phyloP scores from a whole-genome alignment of 2,797 vertebrate species.

The Pseudomugil gertrudae region DNA sequence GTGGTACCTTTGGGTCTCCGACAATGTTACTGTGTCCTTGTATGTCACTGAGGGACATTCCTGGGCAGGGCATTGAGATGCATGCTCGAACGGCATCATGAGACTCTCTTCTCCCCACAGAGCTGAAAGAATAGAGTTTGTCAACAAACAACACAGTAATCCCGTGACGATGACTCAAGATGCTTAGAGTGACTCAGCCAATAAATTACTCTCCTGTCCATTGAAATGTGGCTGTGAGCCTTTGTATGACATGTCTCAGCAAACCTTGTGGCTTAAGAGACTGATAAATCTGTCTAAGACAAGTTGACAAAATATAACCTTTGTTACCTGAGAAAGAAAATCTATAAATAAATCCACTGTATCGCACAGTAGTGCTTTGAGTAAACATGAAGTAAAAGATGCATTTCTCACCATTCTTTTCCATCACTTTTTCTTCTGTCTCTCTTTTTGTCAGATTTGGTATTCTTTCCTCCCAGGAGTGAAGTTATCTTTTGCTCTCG shows the following conservation, averaged over 20 bases:
- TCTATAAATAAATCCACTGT: slow-evolving; percentile 60
- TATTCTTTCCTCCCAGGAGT: slow-evolving; percentile 85
- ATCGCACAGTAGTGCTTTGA: slow-evolving; percentile 34
- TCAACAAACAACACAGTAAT: slow-evolving; percentile 82
- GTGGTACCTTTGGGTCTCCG: slow-evolving; percentile 83
- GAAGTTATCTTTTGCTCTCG: slow-evolving; percentile 86
- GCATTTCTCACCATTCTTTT: slow-evolving; percentile 78
- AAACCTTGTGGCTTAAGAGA: slow-evolving; percentile 73
- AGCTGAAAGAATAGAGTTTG: slow-evolving; percentile 86
- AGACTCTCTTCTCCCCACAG: slow-evolving; percentile 85
- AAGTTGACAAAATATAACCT: slow-evolving; percentile 78
- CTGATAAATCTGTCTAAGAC: slow-evolving; percentile 78
- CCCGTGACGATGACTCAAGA: slow-evolving; percentile 86
- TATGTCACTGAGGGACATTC: slow-evolving; percentile 83
- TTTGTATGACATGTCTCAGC: slow-evolving; percentile 71
- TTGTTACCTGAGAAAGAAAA: slow-evolving; percentile 70
- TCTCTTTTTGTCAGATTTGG: slow-evolving; percentile 87
- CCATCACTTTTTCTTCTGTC: slow-evolving; percentile 87
- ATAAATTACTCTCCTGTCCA: slow-evolving; percentile 82
- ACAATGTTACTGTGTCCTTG: slow-evolving; percentile 82
- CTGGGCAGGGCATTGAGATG: slow-evolving; percentile 87
- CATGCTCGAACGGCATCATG: slow-evolving; percentile 84
- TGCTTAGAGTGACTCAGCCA: slow-evolving; percentile 81
- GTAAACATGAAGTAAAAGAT: slow-evolving; percentile 12
- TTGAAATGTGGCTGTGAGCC: slow-evolving; percentile 76